Percentiles rank a stretch among this genome's conserved stretches.
phyloP scores from a whole-genome alignment of 2,888 invertebrate genomes.

The Dryococelus australis region DNA sequence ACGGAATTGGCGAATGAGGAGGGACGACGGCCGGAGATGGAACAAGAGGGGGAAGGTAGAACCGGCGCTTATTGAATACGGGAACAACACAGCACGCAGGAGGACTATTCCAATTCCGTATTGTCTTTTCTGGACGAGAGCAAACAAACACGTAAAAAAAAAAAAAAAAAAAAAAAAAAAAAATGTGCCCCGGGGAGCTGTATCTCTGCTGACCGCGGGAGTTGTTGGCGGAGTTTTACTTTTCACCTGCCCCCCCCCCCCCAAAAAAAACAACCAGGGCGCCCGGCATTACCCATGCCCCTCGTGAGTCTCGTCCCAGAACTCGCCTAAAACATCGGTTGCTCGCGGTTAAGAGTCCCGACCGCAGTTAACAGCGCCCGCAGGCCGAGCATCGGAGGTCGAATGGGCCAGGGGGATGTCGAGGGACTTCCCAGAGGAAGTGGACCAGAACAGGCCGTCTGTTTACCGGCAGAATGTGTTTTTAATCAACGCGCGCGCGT shows the following conservation, averaged over 20 bases:
- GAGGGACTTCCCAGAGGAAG: not conserved
- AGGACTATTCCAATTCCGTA: conserved; percentile 5
- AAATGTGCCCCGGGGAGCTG: not conserved
- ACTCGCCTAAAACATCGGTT: not conserved
- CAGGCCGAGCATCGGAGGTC: not conserved
- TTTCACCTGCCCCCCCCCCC: not conserved
- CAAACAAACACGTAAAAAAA: not conserved
- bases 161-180: not conserved
- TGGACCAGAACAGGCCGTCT: not conserved
- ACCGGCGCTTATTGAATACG: not conserved
- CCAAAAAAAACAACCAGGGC: too few species aligned
- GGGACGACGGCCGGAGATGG: not conserved
- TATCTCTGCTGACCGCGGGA: conserved; percentile 5
- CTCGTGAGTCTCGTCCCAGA: not conserved
- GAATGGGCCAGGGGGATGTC: too few species aligned
- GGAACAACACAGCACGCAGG: not conserved
- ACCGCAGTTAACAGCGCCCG: not conserved
- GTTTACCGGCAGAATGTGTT: not conserved
- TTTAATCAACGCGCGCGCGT: not conserved
- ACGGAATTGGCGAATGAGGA: not conserved
- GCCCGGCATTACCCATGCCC: too few species aligned
- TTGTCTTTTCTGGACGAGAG: conserved; percentile 10
- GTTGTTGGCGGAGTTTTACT: conserved; percentile 5
- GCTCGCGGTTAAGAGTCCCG: not conserved
- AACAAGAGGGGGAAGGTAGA: not conserved